A percentile compares a stretch with the other conserved stretches of the same genome.
Conservation (phyloP, 2,113 vertebrate species). For the Seriola dumerili region DNA sequence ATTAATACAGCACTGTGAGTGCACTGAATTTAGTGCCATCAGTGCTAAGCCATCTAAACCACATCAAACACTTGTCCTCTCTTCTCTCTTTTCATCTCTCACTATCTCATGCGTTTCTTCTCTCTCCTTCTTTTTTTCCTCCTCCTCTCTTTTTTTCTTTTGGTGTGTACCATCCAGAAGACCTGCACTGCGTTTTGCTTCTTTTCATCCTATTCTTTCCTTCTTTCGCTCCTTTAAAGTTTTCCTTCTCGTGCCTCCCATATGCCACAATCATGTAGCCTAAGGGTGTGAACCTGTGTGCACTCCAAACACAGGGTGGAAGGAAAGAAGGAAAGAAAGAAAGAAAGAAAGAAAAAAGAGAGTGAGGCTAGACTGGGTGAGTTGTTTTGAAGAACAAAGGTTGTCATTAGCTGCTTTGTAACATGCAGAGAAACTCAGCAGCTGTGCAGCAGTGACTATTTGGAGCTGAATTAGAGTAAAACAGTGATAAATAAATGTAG, state of each 20-base stretch:
- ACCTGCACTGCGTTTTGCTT: constrained; percentile 5
- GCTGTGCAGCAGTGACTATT: constrained; percentile 49
- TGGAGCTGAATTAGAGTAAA: too few relatives aligned
- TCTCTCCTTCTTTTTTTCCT: constrained; percentile 14
- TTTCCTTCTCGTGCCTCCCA: constrained; percentile 36
- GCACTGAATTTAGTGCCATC: constrained; percentile 66
- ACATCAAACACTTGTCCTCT: constrained; percentile 74
- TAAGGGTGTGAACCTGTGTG: constrained; percentile 60
- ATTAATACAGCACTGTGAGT: constrained; percentile 40
- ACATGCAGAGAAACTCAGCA: constrained; percentile 56
- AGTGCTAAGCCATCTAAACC: constrained; percentile 51
- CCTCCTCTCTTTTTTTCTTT: constrained; percentile 16
- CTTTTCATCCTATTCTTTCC: constrained; percentile 62
- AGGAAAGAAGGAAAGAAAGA: constrained; percentile 10
- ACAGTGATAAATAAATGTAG: too few relatives aligned
- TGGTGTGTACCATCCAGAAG: constrained; percentile 32
- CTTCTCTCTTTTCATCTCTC: constrained; percentile 63
- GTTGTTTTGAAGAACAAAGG: constrained; percentile 67
- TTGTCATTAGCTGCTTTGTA: constrained; percentile 72
- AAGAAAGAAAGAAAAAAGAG: constrained; percentile 25
- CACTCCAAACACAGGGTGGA: constrained; percentile 43
- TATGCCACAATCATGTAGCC: constrained; percentile 49
- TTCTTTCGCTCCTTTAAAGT: constrained; percentile 24
- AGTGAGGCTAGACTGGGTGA: constrained; percentile 28
- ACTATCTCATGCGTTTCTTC: constrained; percentile 45